These are phyloP conservation scores for Elegia similella DNA, from an alignment of 2,888 invertebrate genomes.

Conservation along the genomic window DNA sequence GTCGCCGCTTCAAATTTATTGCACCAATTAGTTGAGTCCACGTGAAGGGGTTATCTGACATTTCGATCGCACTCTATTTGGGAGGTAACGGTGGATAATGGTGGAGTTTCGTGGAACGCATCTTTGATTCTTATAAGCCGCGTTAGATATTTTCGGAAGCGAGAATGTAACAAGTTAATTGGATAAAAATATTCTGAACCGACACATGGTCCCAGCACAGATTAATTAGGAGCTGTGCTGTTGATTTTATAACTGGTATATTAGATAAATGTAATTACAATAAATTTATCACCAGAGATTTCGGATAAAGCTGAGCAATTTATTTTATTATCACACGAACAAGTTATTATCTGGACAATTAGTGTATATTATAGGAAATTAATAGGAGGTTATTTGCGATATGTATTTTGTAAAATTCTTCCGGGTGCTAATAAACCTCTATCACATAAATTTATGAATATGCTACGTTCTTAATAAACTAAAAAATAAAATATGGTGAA, in stretches of 20 bases:
- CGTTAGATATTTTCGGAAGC: conserved; percentile 71
- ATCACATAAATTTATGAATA: no score
- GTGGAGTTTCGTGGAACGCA: conserved; percentile 70
- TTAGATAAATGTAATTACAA: conserved; percentile 40
- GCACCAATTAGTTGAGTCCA: conserved; percentile 77
- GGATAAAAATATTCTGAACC: conserved; percentile 66
- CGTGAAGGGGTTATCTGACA: conserved; percentile 68
- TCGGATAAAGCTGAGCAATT: conserved; percentile 21
- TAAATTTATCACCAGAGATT: conserved; percentile 25
- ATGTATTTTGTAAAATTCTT: not conserved
- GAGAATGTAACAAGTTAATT: conserved; percentile 80
- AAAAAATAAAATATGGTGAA: no score
- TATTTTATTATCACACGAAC: conserved; percentile 21
- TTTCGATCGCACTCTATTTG: conserved; percentile 74
- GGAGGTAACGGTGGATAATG: conserved; percentile 77
- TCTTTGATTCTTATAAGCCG: conserved; percentile 54
- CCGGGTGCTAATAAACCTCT: not conserved
- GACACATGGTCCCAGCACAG: conserved; percentile 57
- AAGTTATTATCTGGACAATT: conserved; percentile 15
- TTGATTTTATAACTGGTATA: conserved; percentile 48
- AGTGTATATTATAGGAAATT: conserved; percentile 7
- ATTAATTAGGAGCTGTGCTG: conserved; percentile 63
- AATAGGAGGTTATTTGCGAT: not conserved
- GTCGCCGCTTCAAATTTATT: conserved; percentile 74
- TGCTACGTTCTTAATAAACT: no score